Conservation (phyloP, 2,797 vertebrate species). For the Chaetodon trifasciatus region DNA sequence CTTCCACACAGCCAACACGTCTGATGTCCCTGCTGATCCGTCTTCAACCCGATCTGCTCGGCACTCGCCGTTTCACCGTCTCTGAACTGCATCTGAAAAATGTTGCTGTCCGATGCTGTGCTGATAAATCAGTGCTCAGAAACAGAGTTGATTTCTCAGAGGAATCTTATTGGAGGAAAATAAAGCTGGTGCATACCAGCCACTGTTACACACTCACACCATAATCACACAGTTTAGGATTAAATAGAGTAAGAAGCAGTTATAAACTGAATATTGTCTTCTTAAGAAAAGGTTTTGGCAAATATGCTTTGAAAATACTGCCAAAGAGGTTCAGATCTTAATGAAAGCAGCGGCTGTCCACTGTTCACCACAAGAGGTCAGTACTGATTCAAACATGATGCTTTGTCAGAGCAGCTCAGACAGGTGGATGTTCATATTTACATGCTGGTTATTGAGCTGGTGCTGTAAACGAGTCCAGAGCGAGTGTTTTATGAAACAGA, state of each 20-base stretch:
- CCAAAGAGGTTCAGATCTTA: not conserved
- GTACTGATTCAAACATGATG: conserved; percentile 25
- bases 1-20: not conserved
- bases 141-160: not conserved
- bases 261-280: not conserved
- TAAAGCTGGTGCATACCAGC: not conserved
- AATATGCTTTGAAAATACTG: not conserved
- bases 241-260: rapidly evolving
- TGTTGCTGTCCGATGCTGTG: not conserved
- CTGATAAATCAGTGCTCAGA: not conserved
- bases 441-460: no score
- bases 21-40: no score
- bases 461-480: no score
- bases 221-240: no score
- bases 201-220: not conserved
- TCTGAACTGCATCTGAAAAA: not conserved
- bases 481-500: no score
- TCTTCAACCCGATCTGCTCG: not conserved
- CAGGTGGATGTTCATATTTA: not conserved
- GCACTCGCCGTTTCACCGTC: not conserved
- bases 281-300: not conserved
- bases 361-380: conserved; percentile 48
- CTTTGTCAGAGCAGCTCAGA: not conserved
- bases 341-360: not conserved
- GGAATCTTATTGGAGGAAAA: not conserved